Base-by-base conservation (phyloP, 2,113 vertebrate species). In the Motacilla tschutschensis region DNA sequence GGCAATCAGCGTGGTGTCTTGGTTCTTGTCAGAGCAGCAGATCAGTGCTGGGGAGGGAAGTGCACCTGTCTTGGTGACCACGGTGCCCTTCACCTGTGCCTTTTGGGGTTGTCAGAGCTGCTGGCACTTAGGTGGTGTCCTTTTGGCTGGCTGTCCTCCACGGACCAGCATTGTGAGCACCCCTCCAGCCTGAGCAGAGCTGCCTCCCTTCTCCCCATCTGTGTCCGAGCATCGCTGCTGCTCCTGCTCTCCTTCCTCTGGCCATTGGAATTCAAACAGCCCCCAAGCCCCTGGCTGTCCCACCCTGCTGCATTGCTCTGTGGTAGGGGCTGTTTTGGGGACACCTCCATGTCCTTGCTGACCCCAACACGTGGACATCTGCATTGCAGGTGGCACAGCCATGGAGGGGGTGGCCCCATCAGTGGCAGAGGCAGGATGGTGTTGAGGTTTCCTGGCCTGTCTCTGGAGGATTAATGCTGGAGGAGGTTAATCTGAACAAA, bases 351-450 rank as follows among this genome's bases (percentile, higher is more conserved):
- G 29, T 85, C 44, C 36, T 15, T 26, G 44, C 0, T 1, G 28
- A 20, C 24, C 35, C 29, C 33, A 41, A 0, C 17, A 12, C 5
- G 0, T 0, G 3, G 10, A 12, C 7, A 64, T 9, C 17, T 17
- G 22, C 5, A 1, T 3, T 43, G 33, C 26, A 36, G 43, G 79
- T 28, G 66, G 40, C 31, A 7, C 35, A 26, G 0, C 28, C 2
- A 0, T 7, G 74, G 70, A 14, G 0, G 1, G n/a, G 44, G 10
- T 38, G 65, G 46, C 36, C 9, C 24, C 1, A 0, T 5, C 3
- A 1, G 41, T 54, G 76, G 64, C 60, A 58, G 57, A 79, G 58
- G 31, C 1, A 0, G 46, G 71, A 48, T 31, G 58, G 33, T 1
- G 2, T 4, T 20, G 70, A 62, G 55, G 46, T 57, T 26, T 85